phyloP scores from a whole-genome alignment of 2,113 vertebrate genomes.

The Dromiciops gliroides region DNA sequence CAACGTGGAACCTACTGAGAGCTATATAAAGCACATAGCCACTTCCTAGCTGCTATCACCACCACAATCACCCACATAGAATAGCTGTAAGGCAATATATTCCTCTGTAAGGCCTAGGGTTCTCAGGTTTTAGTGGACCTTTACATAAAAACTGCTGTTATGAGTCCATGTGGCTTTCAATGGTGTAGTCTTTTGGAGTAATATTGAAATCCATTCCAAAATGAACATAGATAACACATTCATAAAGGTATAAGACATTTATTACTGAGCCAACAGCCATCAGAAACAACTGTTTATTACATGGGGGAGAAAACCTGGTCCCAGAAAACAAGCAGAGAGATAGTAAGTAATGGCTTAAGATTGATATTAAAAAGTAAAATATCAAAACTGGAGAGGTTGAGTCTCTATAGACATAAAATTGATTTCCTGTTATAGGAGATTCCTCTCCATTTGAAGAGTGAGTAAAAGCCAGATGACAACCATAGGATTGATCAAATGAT shows the following conservation, averaged over 20 bases:
- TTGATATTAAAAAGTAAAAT: neutral
- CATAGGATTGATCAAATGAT: neutral
- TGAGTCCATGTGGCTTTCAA: neutral
- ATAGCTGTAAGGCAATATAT: neutral
- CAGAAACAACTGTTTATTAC: neutral
- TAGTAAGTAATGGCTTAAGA: neutral
- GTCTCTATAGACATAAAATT: neutral
- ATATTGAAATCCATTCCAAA: neutral
- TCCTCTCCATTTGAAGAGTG: neutral
- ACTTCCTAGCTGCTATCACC: neutral
- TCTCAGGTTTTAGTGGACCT: neutral
- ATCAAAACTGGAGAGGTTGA: neutral
- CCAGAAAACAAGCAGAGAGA: neutral
- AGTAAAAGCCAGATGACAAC: neutral
- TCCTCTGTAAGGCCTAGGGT: neutral
- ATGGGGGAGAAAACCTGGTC: neutral
- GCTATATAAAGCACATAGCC: neutral
- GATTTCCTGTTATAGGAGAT: neutral
- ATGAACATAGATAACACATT: neutral
- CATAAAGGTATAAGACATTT: neutral
- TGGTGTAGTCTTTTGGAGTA: neutral
- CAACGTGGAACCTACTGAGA: neutral
- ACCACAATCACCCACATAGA: neutral
- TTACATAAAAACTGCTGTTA: neutral
- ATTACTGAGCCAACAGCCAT: neutral